Evolutionary conservation across 2,888 invertebrate genomes (phyloP).

Genomic region (Gymnoscelis rufifasciata): DNA sequence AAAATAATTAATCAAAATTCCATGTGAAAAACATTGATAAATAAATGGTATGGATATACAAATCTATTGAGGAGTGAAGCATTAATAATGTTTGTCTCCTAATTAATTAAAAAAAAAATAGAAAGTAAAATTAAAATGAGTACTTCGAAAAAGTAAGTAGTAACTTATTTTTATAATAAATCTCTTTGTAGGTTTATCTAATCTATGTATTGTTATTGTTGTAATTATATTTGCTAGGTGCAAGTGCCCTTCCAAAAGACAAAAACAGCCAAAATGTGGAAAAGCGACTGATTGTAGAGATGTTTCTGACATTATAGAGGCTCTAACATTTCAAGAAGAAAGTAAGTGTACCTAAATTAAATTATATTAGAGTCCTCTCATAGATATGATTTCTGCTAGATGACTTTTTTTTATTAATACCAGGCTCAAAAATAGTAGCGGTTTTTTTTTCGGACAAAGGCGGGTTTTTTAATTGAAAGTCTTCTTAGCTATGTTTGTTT

Average conservation of each 20-base stretch:
- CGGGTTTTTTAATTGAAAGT: no score
- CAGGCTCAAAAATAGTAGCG: no score
- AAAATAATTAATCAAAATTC: constrained; percentile 27
- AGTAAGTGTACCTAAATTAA: constrained; percentile 33
- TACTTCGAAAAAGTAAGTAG: no score
- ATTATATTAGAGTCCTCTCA: background rate
- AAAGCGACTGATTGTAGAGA: constrained; percentile 48
- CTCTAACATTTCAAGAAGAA: constrained; percentile 49
- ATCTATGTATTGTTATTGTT: no score
- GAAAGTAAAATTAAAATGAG: no score
- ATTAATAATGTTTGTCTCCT: background rate
- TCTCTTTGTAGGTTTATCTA: no score
- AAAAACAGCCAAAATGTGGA: constrained; percentile 34
- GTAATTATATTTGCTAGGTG: no score
- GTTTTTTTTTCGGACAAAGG: no score
- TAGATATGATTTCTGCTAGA: no score
- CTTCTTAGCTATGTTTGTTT: no score
- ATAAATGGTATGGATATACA: background rate
- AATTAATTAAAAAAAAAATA: background rate
- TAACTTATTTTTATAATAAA: constrained; percentile 30
- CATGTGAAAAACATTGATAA: constrained; percentile 3
- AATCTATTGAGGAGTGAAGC: background rate
- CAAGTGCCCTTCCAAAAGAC: constrained; percentile 44
- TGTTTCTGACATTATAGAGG: constrained; percentile 57
- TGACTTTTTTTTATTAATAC: no score